A percentile compares a stretch with the other conserved stretches of the same genome.
phyloP scores from a whole-genome alignment of 2,797 vertebrate genomes.

The Notolepis coatsorum region DNA sequence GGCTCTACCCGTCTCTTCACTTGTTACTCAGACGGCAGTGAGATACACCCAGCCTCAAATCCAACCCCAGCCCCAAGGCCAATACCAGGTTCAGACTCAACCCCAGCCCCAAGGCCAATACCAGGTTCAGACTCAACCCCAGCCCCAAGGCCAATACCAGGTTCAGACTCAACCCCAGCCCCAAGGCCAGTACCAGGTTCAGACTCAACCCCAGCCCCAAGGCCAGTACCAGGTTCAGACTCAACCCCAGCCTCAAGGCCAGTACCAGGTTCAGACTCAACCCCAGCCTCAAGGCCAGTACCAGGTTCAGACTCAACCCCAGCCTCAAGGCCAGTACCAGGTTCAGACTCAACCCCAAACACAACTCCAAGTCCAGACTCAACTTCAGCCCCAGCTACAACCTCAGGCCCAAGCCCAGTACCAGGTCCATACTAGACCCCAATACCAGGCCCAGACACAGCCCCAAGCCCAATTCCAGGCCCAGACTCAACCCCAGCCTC shows the following conservation, averaged over 20 bases:
- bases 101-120: background rate
- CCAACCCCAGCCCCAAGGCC: constrained; percentile 20
- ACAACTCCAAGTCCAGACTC: constrained; percentile 52
- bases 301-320: constrained; percentile 53
- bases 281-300: constrained; percentile 45
- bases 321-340: constrained; percentile 37
- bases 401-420: constrained; percentile 31
- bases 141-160: constrained; percentile 53
- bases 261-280: constrained; percentile 60
- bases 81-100: constrained; percentile 35
- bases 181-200: constrained; percentile 14
- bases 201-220: background rate
- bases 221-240: background rate
- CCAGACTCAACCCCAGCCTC: constrained; percentile 31
- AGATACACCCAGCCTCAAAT: constrained; percentile 61
- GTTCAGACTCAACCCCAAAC: constrained; percentile 1
- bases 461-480: constrained; percentile 62
- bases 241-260: constrained; percentile 18
- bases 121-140: constrained; percentile 39
- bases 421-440: constrained; percentile 48
- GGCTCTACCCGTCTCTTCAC: constrained; percentile 55
- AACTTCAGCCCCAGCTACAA: too few species aligned
- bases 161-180: constrained; percentile 66
- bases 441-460: constrained; percentile 47
- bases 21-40: constrained; percentile 44